A percentile compares a stretch with the other conserved stretches of the same genome.
Conservation (phyloP, 1,140 invertebrate species). For the Ditylenchus dipsaci region DNA sequence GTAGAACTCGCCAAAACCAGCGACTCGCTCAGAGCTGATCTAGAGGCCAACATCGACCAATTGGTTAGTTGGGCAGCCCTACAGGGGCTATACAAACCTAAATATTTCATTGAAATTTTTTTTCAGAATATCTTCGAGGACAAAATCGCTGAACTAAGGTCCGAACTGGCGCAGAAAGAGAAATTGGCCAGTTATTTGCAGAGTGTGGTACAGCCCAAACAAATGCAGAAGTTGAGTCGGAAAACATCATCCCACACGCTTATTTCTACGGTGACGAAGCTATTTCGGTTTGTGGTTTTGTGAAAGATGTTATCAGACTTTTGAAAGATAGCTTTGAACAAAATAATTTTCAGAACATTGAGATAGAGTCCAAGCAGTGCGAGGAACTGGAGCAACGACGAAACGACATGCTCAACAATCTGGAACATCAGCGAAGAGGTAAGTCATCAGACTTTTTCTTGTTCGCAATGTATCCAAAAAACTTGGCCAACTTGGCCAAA, state of each 20-base stretch:
- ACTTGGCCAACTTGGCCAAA: too few species aligned
- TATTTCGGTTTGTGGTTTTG: slow-evolving; percentile 19
- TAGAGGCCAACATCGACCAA: too few species aligned
- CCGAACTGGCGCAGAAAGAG: slow-evolving; percentile 35
- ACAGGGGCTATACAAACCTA: too few species aligned
- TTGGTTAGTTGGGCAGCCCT: too few species aligned
- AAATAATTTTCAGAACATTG: slow-evolving; percentile 36
- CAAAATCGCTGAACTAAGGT: slow-evolving; percentile 24
- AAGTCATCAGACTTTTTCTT: too few species aligned
- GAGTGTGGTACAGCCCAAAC: slow-evolving; percentile 37
- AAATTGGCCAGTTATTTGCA: slow-evolving; percentile 35
- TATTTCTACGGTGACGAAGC: slow-evolving; percentile 15
- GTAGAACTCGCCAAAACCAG: slow-evolving; percentile 11
- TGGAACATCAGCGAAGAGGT: slow-evolving; percentile 24
- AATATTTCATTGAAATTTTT: too few species aligned
- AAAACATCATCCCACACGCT: slow-evolving; percentile 20
- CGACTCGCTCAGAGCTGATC: background rate
- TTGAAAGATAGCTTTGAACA: too few species aligned
- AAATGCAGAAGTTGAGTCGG: slow-evolving; percentile 33
- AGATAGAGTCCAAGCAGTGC: slow-evolving; percentile 31
- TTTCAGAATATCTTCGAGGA: slow-evolving; percentile 19
- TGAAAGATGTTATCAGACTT: too few species aligned
- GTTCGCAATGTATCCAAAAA: too few species aligned
- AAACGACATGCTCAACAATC: slow-evolving; percentile 17
- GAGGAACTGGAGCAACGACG: slow-evolving; percentile 28